A percentile compares a stretch with the other conserved stretches of the same genome.
These are phyloP conservation scores for Cygnus atratus DNA, from an alignment of 2,113 vertebrate species.

Conservation along the genomic window DNA sequence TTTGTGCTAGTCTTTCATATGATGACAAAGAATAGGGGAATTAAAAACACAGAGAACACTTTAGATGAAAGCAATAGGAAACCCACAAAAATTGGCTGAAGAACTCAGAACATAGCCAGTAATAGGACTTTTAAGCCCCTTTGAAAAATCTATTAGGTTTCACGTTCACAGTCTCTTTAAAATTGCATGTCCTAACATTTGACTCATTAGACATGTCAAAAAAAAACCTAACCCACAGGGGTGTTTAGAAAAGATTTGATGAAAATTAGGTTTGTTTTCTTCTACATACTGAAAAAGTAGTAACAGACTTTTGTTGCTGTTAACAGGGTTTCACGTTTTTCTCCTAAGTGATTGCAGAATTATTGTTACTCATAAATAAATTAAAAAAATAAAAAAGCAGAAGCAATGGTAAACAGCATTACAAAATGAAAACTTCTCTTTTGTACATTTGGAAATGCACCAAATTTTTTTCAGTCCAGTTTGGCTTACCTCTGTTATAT, in stretches of 20 bases:
- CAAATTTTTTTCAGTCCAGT: background rate
- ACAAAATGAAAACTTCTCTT: background rate
- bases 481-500: background rate
- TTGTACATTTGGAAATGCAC: background rate
- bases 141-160: background rate
- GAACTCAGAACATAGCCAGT: background rate
- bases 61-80: background rate
- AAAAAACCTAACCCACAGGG: background rate
- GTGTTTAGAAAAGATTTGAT: background rate
- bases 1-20: background rate
- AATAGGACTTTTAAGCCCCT: background rate
- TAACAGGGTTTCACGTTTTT: background rate
- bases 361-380: background rate
- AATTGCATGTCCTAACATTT: background rate
- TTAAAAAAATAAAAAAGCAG: background rate
- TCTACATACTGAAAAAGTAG: background rate
- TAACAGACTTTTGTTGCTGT: background rate
- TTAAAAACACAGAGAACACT: background rate
- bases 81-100: background rate
- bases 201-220: background rate
- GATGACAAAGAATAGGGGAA: background rate
- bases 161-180: background rate
- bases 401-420: background rate
- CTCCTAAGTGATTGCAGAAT: background rate
- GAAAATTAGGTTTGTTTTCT: conserved; percentile 44